These are phyloP conservation scores for Diglossa cyanea DNA, from an alignment of 2,797 vertebrate genomes.

Conservation along the genomic window DNA sequence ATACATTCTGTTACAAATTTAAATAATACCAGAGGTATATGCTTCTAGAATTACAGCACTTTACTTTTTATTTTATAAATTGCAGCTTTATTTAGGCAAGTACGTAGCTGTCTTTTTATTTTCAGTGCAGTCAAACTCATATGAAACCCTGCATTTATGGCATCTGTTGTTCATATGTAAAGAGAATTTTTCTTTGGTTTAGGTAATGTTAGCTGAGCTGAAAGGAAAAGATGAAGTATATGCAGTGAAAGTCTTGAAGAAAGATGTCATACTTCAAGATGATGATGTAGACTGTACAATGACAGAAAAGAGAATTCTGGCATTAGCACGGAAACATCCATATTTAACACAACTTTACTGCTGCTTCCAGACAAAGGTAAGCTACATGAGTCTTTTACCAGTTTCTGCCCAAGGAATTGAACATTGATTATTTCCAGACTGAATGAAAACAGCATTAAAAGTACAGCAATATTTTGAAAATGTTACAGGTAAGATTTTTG, in stretches of 20 bases:
- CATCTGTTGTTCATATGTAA: background rate
- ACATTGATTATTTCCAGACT: background rate
- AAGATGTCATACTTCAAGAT: constrained; percentile 95
- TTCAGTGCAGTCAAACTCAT: background rate
- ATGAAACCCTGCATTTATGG: background rate
- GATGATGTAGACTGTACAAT: constrained; percentile 97
- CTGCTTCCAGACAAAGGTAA: constrained; percentile 98
- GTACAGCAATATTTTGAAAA: background rate
- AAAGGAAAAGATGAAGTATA: constrained; percentile 94
- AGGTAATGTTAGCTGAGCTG: constrained; percentile 96
- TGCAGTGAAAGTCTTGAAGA: constrained; percentile 95
- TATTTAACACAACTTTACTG: constrained; percentile 96
- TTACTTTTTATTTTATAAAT: background rate
- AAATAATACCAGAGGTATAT: background rate
- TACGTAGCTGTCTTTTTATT: background rate
- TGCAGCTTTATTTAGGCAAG: background rate
- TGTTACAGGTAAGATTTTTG: background rate
- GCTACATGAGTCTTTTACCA: background rate
- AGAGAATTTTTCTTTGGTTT: background rate
- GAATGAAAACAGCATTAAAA: background rate
- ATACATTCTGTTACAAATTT: background rate
- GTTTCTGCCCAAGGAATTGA: background rate
- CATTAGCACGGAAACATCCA: constrained; percentile 90
- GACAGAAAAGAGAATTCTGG: constrained; percentile 95
- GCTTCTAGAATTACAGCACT: background rate